Conservation (phyloP, 2,888 invertebrate species). For the Torymus auratus region DNA sequence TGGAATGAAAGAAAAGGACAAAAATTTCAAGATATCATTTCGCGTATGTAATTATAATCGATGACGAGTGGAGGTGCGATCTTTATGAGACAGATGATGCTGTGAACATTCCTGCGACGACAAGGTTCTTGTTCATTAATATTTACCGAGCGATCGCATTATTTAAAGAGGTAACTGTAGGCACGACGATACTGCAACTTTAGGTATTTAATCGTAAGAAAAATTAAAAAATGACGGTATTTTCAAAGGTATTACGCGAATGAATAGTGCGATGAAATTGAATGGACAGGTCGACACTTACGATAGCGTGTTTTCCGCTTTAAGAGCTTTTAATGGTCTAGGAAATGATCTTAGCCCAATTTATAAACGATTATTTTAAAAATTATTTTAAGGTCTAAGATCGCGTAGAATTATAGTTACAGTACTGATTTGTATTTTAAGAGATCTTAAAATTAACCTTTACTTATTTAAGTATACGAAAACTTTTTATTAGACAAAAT, state of each 20-base stretch:
- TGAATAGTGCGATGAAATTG: slow-evolving; percentile 6
- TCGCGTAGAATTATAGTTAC: neutral
- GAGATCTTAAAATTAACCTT: no score
- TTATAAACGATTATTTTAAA: neutral
- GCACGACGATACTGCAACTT: slow-evolving; percentile 20
- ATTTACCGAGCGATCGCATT: slow-evolving; percentile 19
- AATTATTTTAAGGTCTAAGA: neutral
- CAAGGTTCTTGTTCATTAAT: slow-evolving; percentile 23
- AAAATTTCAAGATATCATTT: no score
- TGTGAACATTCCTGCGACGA: slow-evolving; percentile 66
- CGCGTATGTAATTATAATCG: neutral
- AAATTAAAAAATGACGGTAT: slow-evolving; percentile 49
- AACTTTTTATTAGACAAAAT: no score
- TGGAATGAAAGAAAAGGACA: no score
- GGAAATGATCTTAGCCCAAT: neutral
- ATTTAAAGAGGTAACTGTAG: neutral
- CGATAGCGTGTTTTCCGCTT: slow-evolving; percentile 2
- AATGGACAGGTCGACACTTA: slow-evolving; percentile 1
- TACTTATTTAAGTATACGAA: no score
- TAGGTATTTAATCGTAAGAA: slow-evolving; percentile 40
- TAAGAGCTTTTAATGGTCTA: slow-evolving; percentile 8
- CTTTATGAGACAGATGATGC: slow-evolving; percentile 38
- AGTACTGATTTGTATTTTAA: no score
- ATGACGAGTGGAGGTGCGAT: neutral
- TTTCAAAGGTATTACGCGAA: slow-evolving; percentile 44